Conservation (phyloP, 2,888 invertebrate genomes). For the Podabrus alpinus region DNA sequence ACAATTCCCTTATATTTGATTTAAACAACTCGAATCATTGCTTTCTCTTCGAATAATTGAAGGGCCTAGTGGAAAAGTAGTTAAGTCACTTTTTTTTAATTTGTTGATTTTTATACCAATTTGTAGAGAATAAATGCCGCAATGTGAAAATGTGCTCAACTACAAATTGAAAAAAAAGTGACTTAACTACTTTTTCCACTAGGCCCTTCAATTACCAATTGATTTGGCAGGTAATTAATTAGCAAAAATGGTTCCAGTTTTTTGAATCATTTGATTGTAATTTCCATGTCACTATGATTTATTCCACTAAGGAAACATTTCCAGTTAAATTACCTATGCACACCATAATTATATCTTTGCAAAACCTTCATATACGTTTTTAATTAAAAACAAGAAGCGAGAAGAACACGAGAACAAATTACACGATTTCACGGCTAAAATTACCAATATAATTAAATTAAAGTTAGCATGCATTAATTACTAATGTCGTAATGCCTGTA, state of each 20-base stretch:
- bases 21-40: too few relatives aligned
- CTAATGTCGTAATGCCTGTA: background rate
- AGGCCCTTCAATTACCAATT: background rate
- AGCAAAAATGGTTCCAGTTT: background rate
- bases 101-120: too few relatives aligned
- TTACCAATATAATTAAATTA: background rate
- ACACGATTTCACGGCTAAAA: background rate
- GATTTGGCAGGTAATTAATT: background rate
- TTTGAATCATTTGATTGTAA: background rate
- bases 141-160: too few relatives aligned
- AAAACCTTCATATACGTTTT: background rate
- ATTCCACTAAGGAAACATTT: background rate
- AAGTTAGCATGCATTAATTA: background rate
- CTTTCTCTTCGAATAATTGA: too few relatives aligned
- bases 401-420: background rate
- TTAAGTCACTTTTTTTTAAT: too few relatives aligned
- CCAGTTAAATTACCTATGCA: background rate
- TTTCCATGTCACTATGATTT: background rate
- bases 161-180: too few relatives aligned
- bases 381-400: background rate
- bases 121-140: too few relatives aligned
- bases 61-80: too few relatives aligned
- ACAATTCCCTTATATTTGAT: too few relatives aligned
- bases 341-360: background rate
- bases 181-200: background rate